Conservation (phyloP, 2,113 vertebrate species). For the Hemibagrus wyckioides region DNA sequence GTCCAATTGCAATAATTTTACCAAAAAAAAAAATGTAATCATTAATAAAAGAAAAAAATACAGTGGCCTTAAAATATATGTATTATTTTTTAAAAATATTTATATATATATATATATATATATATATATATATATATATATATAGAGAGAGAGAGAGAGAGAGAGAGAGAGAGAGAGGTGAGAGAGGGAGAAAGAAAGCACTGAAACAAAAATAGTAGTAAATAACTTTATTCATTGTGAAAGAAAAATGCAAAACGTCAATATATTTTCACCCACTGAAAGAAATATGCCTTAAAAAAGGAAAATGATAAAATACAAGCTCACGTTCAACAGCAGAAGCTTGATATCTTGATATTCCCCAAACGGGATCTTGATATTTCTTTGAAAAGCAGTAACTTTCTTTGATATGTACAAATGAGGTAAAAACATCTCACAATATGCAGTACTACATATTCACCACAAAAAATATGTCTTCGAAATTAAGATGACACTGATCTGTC, state of each 20-base stretch:
- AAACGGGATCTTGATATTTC: constrained; percentile 54
- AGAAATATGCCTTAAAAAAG: constrained; percentile 50
- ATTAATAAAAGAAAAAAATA: background rate
- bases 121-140: background rate
- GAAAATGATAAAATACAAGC: constrained; percentile 65
- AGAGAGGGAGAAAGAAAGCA: too few relatives aligned
- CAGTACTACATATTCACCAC: constrained; percentile 65
- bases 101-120: too few relatives aligned
- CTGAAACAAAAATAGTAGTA: constrained; percentile 60
- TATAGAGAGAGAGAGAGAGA: too few relatives aligned
- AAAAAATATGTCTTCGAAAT: constrained; percentile 69
- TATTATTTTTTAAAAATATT: too few relatives aligned
- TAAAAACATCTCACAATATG: constrained; percentile 74
- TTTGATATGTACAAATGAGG: constrained; percentile 76
- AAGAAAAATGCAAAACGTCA: constrained; percentile 72
- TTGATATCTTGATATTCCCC: constrained; percentile 35
- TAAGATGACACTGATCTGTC: constrained; percentile 48
- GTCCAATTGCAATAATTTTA: background rate
- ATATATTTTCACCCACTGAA: constrained; percentile 51
- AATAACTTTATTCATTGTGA: constrained; percentile 75
- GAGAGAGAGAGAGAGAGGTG: too few relatives aligned
- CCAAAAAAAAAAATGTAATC: background rate
- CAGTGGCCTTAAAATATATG: background rate
- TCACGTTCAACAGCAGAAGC: constrained; percentile 49
- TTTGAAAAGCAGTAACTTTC: constrained; percentile 60